Percentiles rank a stretch among this genome's conserved stretches.
Evolutionary conservation across 1,140 invertebrate genomes (phyloP).

Genomic region (Drosophila bocqueti): DNA sequence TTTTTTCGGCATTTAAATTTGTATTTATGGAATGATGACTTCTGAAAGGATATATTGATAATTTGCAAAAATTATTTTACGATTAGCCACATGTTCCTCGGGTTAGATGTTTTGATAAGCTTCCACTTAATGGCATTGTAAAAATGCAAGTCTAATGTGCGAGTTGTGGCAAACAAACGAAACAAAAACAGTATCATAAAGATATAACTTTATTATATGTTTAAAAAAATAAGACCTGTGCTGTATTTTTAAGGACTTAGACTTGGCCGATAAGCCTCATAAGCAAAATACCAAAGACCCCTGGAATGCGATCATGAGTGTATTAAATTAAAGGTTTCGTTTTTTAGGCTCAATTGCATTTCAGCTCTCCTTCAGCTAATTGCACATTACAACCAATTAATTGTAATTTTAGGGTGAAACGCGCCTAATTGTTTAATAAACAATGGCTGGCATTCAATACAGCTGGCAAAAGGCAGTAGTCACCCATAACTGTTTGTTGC

Average conservation of each 20-base stretch:
- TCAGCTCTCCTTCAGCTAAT: neutral
- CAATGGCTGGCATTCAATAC: constrained; percentile 47
- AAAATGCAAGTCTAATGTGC: neutral
- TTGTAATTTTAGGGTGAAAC: constrained; percentile 47
- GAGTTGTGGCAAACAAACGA: neutral
- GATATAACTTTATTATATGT: neutral
- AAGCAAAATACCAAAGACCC: neutral
- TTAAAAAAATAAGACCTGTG: neutral
- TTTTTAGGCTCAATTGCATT: constrained; percentile 7
- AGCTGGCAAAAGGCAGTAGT: constrained; percentile 23
- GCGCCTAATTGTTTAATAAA: constrained; percentile 56
- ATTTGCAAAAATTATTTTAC: neutral
- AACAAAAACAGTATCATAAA: neutral
- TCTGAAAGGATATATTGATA: neutral
- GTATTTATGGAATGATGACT: neutral
- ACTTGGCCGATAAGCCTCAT: neutral
- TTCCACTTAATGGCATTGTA: neutral
- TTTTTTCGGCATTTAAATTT: neutral
- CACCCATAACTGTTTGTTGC: constrained; percentile 27
- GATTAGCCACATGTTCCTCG: neutral
- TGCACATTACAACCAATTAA: constrained; percentile 12
- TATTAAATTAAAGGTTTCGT: neutral
- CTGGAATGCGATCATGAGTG: neutral
- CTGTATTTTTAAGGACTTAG: neutral
- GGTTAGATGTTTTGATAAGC: neutral